Evolutionary conservation across 2,888 invertebrate genomes (phyloP), one percentile per base, ranked within the genome.

Genomic region (Blomia tropicalis): DNA sequence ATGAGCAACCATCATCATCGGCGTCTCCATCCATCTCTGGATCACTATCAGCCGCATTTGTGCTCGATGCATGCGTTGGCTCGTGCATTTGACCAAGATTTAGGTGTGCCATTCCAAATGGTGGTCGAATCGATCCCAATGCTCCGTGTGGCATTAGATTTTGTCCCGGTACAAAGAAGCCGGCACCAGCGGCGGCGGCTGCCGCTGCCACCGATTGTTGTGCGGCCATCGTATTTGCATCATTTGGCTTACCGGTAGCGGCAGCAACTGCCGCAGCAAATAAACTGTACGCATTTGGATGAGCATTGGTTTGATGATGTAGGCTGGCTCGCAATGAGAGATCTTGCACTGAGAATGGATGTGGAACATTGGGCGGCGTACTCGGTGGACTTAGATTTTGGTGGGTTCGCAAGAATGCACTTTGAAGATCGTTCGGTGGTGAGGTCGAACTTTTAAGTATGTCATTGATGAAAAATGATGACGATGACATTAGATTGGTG

Each of bases 401-500:
- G 51, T 47, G 51, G 22, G 23, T 22, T 7, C 23, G 23, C 22
- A 47, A 47, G 22, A 47, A 47, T 27, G 22, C 54, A 31, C 54
- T 54, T 4, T 54, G 54, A 5, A 22, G 54, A 27, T 54, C 54
- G 25, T 5, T 54, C 14, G 54, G 11, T n/a, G 54, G 25, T 4
- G 56, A 29, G 17, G 32, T 27, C n/a, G 56, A 56, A 25, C 29
- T 56, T 22, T 56, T 56, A 11, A 56, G 29, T 22, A 56, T 56
- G 29, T 56, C 56, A 36, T 56, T 56, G 31, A 56, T 56, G 30
- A 56, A 56, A 25, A 56, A 56, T n/a, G 56, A 56, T n/a, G 56
- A 56, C 11, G 51, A 47, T 7, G 27, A 27, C 23, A 22, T 47
- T 7, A 27, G 23, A n/a, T 22, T 27, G 51, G 11, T 27, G 11